Percentiles rank a stretch among this genome's conserved stretches.
phyloP scores from a whole-genome alignment of 2,113 vertebrate species.

The Sylvia atricapilla region DNA sequence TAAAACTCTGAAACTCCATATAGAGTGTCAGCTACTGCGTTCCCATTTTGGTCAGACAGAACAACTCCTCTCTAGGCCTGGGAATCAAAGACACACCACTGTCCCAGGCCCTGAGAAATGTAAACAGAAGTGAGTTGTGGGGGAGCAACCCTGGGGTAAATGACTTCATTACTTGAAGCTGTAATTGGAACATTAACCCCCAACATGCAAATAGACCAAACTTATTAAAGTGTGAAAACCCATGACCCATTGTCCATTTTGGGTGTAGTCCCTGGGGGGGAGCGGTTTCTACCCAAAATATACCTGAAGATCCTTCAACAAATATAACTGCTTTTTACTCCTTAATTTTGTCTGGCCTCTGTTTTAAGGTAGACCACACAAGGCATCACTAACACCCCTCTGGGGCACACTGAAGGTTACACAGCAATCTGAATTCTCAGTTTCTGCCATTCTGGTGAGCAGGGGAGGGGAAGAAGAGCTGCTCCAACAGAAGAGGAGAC shows the following conservation, averaged over 20 bases:
- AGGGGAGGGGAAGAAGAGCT: not conserved
- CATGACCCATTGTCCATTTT: rapidly evolving
- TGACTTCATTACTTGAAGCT: not conserved
- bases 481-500: not conserved
- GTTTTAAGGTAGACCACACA: not conserved
- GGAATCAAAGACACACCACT: not conserved
- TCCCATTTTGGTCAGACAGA: not conserved
- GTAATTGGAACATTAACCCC: not conserved
- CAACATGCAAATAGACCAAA: not conserved
- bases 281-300: rapidly evolving
- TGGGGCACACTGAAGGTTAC: rapidly evolving
- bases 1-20: not conserved
- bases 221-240: not conserved
- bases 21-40: not conserved
- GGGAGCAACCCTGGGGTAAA: not conserved
- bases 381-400: not conserved
- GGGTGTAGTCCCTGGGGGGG: too few relatives aligned
- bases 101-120: not conserved
- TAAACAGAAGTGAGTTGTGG: not conserved
- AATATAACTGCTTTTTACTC: not conserved
- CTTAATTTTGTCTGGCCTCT: not conserved
- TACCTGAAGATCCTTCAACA: not conserved
- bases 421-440: not conserved
- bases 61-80: not conserved
- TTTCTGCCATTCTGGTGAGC: not conserved